Percentiles rank a stretch among this genome's conserved stretches.
Conservation (phyloP, 2,113 vertebrate species). For the Pollimyrus isidori region DNA sequence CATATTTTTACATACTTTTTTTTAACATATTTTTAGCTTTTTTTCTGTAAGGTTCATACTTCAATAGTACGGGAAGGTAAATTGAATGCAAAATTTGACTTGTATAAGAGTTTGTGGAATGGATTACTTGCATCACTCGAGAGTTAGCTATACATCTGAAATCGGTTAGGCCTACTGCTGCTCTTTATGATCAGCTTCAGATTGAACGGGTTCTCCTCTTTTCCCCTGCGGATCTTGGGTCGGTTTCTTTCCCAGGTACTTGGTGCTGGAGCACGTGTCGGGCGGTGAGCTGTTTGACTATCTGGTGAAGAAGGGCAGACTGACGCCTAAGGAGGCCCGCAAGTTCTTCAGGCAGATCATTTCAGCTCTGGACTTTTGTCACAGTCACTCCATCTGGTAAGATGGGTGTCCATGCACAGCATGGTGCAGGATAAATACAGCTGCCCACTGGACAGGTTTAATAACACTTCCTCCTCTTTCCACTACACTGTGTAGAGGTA, state of each 20-base stretch:
- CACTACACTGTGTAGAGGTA: background rate
- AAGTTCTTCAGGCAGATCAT: slow-evolving; percentile 94
- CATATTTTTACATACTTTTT: background rate
- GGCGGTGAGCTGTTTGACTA: slow-evolving; percentile 89
- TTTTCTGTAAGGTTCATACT: background rate
- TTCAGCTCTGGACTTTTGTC: slow-evolving; percentile 87
- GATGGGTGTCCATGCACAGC: slow-evolving; percentile 16
- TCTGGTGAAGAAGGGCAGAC: slow-evolving; percentile 82
- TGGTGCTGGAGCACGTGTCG: slow-evolving; percentile 86
- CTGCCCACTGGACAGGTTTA: background rate
- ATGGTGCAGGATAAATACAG: background rate
- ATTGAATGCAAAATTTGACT: background rate
- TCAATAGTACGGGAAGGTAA: background rate
- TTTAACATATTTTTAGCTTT: background rate
- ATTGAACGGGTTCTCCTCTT: background rate
- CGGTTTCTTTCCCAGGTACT: slow-evolving; percentile 59
- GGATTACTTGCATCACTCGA: background rate
- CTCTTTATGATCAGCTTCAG: background rate
- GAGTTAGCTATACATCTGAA: background rate
- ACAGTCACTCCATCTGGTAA: slow-evolving; percentile 89
- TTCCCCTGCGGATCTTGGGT: background rate
- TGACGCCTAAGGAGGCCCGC: slow-evolving; percentile 84
- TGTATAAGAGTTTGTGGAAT: background rate
- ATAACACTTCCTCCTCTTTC: background rate
- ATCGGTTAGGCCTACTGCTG: background rate